phyloP scores from a whole-genome alignment of 1,140 invertebrate species.

The Panagrolaimus sp. region DNA sequence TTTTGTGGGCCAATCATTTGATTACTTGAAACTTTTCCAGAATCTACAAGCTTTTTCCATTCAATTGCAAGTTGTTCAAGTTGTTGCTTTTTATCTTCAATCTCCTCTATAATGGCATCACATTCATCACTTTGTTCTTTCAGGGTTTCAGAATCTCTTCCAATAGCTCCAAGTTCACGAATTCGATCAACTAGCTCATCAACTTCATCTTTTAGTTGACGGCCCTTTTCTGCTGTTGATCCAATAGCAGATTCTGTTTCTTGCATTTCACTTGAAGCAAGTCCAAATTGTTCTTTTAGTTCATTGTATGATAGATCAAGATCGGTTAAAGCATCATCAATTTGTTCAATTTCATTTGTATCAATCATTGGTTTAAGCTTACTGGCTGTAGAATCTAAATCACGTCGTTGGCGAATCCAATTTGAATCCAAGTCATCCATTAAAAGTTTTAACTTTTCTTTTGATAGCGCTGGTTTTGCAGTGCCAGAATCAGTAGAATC shows the following conservation, averaged over 20 bases:
- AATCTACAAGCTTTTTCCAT: slow-evolving; percentile 63
- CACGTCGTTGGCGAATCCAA: not conserved
- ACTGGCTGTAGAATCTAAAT: not conserved
- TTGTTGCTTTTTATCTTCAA: not conserved
- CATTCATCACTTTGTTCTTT: slow-evolving; percentile 74
- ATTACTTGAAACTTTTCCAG: not conserved
- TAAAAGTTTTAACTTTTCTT: slow-evolving; percentile 19
- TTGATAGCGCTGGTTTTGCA: not conserved
- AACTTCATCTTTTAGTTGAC: slow-evolving; percentile 62
- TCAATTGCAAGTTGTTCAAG: slow-evolving; percentile 16
- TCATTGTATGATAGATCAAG: slow-evolving; percentile 9
- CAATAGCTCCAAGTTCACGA: slow-evolving; percentile 10
- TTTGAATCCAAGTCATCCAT: not conserved
- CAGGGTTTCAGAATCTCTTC: slow-evolving; percentile 63
- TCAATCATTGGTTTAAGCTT: slow-evolving; percentile 13
- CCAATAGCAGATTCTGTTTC: not conserved
- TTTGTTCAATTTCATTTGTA: slow-evolving; percentile 6
- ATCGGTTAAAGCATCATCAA: slow-evolving; percentile 2
- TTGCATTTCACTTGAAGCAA: not conserved
- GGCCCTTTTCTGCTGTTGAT: not conserved
- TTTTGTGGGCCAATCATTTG: not conserved
- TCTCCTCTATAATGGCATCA: slow-evolving; percentile 65
- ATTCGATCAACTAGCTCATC: slow-evolving; percentile 68
- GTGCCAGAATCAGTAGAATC: slow-evolving; percentile 14
- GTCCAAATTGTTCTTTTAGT: not conserved